A percentile compares a stretch with the other conserved stretches of the same genome.
Evolutionary conservation across 1,140 invertebrate species (phyloP).

Genomic region (Hyles vespertilio): DNA sequence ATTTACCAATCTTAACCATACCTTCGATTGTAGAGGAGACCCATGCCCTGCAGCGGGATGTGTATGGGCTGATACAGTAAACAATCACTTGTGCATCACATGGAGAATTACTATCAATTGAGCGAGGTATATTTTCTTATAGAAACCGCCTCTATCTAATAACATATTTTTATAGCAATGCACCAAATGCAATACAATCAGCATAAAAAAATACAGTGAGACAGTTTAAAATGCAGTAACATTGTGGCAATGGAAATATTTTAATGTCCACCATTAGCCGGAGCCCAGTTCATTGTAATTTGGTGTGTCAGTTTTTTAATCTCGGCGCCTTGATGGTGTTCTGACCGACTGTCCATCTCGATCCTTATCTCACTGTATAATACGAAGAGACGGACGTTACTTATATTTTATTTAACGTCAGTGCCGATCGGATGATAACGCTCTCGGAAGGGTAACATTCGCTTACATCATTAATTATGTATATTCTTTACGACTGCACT

Average conservation of each 20-base stretch:
- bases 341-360: constrained; percentile 67
- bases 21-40: no score
- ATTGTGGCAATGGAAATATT: constrained; percentile 62
- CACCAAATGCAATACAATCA: no score
- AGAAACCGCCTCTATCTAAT: no score
- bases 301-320: constrained; percentile 60
- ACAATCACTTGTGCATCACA: no score
- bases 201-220: background rate
- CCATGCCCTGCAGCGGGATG: no score
- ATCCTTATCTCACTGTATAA: constrained; percentile 69
- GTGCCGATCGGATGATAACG: constrained; percentile 70
- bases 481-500: constrained; percentile 41
- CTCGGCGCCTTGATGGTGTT: constrained; percentile 61
- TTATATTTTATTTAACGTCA: constrained; percentile 75
- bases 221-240: constrained; percentile 28
- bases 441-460: constrained; percentile 51
- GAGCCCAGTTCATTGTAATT: constrained; percentile 64
- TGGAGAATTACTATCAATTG: no score
- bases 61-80: no score
- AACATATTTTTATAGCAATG: no score
- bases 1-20: no score
- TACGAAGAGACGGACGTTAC: constrained; percentile 71
- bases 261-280: constrained; percentile 70
- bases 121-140: no score
- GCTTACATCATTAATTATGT: constrained; percentile 67